These are phyloP conservation scores for Ardeotis arabs DNA, from an alignment of 2,113 vertebrate genomes.

Conservation along the genomic window DNA sequence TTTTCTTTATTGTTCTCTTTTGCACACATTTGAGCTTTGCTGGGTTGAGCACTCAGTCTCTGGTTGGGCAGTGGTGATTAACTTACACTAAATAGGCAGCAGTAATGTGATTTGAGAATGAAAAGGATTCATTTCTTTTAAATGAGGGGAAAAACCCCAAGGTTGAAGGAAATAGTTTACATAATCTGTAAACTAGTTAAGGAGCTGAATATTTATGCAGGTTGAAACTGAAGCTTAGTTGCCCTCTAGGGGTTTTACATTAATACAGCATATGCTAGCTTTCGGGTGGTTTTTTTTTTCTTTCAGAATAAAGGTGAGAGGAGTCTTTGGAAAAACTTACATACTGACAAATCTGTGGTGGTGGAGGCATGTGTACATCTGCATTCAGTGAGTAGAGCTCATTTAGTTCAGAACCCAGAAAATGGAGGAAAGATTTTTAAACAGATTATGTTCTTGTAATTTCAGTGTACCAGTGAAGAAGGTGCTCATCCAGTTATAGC, in stretches of 20 bases:
- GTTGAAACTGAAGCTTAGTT: conserved; percentile 76
- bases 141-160: conserved; percentile 25
- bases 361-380: conserved; percentile 48
- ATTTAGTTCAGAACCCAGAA: not conserved
- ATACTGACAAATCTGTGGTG: conserved; percentile 18
- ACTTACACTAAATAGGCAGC: conserved; percentile 67
- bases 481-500: not conserved
- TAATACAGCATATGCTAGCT: conserved; percentile 70
- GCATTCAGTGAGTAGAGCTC: not conserved
- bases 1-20: conserved; percentile 45
- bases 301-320: conserved; percentile 39
- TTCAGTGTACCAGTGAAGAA: not conserved
- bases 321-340: conserved; percentile 52
- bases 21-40: conserved; percentile 43
- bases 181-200: conserved; percentile 53
- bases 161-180: conserved; percentile 59
- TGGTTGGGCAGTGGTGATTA: conserved; percentile 58
- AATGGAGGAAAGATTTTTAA: not conserved
- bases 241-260: conserved; percentile 79
- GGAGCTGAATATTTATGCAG: conserved; percentile 60
- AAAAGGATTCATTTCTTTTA: conserved; percentile 70
- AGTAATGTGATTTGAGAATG: conserved; percentile 68
- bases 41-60: conserved; percentile 25
- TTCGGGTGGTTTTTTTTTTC: not conserved
- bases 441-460: not conserved